A percentile compares a stretch with the other conserved stretches of the same genome.
phyloP scores from a whole-genome alignment of 2,797 vertebrate species.

The Pipistrellus pipistrellus region DNA sequence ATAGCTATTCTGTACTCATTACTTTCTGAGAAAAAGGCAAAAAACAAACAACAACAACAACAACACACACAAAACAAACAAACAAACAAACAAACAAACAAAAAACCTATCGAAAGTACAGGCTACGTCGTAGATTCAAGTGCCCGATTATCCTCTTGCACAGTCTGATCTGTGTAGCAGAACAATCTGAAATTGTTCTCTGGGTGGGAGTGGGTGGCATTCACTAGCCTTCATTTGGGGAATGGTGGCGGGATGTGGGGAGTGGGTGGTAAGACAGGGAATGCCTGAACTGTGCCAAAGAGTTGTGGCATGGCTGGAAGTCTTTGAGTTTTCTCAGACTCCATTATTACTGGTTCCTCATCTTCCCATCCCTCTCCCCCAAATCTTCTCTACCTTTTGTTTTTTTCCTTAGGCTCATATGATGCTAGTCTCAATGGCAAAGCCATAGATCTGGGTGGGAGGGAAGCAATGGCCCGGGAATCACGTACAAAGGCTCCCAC shows the following conservation, averaged over 20 bases:
- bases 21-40: not conserved
- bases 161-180: conserved; percentile 51
- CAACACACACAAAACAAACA: not conserved
- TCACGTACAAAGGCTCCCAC: not conserved
- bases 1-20: conserved; percentile 36
- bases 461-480: not conserved
- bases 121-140: conserved; percentile 28
- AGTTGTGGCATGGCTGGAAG: not conserved
- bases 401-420: not conserved
- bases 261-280: conserved; percentile 21
- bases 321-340: not conserved
- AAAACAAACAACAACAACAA: too few relatives aligned
- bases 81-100: too few relatives aligned
- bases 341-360: not conserved
- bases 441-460: not conserved
- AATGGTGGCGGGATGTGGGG: conserved; percentile 69
- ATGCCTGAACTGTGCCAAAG: conserved; percentile 44
- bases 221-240: conserved; percentile 40
- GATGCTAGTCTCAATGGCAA: not conserved
- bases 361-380: not conserved
- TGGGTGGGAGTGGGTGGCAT: conserved; percentile 53
- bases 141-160: not conserved
- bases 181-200: conserved; percentile 56
- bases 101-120: not conserved
- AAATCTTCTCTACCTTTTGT: not conserved